Evolutionary conservation across 2,113 vertebrate species (phyloP).

Genomic region (Lates calcarifer): DNA sequence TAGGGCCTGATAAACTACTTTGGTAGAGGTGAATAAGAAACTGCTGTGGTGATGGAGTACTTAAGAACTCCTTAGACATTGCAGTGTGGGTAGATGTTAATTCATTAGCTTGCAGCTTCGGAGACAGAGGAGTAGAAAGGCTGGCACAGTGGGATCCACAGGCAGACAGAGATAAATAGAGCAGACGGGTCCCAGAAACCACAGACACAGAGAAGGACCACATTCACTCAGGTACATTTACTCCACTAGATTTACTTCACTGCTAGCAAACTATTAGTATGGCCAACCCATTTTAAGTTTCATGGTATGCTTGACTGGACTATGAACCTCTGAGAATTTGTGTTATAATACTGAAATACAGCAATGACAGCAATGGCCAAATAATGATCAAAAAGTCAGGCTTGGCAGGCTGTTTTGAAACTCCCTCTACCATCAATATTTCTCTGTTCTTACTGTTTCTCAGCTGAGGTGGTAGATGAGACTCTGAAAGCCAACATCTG

Average conservation of each 20-base stretch:
- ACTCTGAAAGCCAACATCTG: constrained; percentile 1
- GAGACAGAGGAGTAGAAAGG: constrained; percentile 31
- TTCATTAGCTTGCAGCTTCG: constrained; percentile 64
- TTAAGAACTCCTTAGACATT: constrained; percentile 53
- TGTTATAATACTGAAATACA: not conserved
- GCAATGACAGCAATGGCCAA: not conserved
- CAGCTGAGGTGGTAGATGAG: constrained; percentile 5
- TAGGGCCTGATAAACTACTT: constrained; percentile 25
- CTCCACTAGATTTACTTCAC: constrained; percentile 7
- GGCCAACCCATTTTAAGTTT: not conserved
- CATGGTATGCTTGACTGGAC: not conserved
- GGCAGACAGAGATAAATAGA: constrained; percentile 62
- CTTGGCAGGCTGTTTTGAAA: not conserved
- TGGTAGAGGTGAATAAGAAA: constrained; percentile 48
- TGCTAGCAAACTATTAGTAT: not conserved
- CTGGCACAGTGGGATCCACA: constrained; percentile 46
- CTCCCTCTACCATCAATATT: not conserved
- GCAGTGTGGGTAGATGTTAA: constrained; percentile 57
- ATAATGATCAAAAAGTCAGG: constrained; percentile 6
- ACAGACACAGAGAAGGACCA: constrained; percentile 5
- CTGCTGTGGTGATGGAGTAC: constrained; percentile 44
- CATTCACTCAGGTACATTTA: constrained; percentile 16
- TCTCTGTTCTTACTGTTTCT: constrained; percentile 16
- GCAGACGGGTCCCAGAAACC: constrained; percentile 27
- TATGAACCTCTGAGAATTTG: not conserved